Percentiles rank a stretch among this genome's conserved stretches.
Conservation (phyloP, 2,888 invertebrate genomes). For the Dryococelus australis region DNA sequence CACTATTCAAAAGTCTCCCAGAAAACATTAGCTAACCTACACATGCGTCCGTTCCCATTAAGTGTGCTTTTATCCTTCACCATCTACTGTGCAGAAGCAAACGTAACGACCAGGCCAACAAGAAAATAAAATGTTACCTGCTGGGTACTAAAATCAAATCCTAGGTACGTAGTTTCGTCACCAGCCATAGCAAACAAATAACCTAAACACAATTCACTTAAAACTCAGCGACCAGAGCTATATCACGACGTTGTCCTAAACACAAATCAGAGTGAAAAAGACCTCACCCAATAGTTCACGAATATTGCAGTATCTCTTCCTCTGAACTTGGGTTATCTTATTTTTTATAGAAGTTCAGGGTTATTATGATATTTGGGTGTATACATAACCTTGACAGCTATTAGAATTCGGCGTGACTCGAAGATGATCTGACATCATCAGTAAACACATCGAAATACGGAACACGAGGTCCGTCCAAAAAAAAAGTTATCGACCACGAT, state of each 20-base stretch:
- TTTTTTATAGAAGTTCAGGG: background rate
- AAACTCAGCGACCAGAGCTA: too few relatives aligned
- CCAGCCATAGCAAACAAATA: background rate
- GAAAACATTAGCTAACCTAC: background rate
- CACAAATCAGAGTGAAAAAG: background rate
- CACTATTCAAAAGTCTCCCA: background rate
- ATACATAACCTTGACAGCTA: background rate
- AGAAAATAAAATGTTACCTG: constrained; percentile 67
- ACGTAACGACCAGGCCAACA: background rate
- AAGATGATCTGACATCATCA: background rate
- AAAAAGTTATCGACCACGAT: too few relatives aligned
- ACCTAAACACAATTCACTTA: background rate
- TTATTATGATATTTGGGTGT: background rate
- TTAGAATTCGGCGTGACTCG: background rate
- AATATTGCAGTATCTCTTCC: background rate
- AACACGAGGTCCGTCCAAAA: too few relatives aligned
- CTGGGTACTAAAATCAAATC: constrained; percentile 88
- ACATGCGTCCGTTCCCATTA: background rate
- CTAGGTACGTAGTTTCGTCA: constrained; percentile 69
- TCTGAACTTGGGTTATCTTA: background rate
- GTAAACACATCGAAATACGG: background rate
- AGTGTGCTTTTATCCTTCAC: background rate
- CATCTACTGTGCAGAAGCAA: background rate
- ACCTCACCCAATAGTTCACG: background rate
- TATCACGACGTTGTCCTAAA: background rate